Evolutionary conservation across 1,140 invertebrate genomes (phyloP), one percentile per base, ranked within the genome.

Genomic region (Riptortus pedestris): DNA sequence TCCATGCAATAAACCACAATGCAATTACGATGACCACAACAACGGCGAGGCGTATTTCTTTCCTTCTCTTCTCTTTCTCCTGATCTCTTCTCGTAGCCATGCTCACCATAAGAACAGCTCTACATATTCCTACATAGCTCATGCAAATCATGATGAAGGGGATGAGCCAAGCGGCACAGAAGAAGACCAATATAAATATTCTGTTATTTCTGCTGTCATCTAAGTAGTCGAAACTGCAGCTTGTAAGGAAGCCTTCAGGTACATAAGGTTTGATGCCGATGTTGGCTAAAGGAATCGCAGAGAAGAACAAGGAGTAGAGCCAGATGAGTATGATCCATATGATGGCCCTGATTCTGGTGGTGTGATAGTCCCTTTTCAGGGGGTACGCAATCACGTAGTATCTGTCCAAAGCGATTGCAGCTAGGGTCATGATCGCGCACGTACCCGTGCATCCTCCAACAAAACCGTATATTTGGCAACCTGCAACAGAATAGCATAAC

Each of bases 201-300:
- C 79, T 78, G 0, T 79, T 79, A 1, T 72, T 71, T 0, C 70
- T 66, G 67, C 81, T 77, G 31, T 80, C 77, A 5, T 81, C 81
- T 2, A 91, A 74, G 69, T 90, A 91, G 71, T 90, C 87, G 67
- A 87, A 91, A 65, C 86, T 88, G 74, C 88, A 91, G 67, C 84
- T 87, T 5, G 86, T 89, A 55, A 90, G 74, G 66, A 82, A 88
- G 5, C 86, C 86, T 74, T 90, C 88, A 1, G 87, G 85, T 12
- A 87, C 83, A 74, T 90, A 91, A 4, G 77, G 76, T 3, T 85
- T 83, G 20, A 86, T 77, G 3, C 85, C 85, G 14, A 86, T 77
- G 67, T 83, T 78, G 45, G 84, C 69, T 0, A 86, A 77, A 0
- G 88, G 88, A 55, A 87, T 78, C 0, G 78, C 70, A 1, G 85